These are phyloP conservation scores for Argyra leucocephala DNA, from an alignment of 2,888 invertebrate species.

Conservation along the genomic window DNA sequence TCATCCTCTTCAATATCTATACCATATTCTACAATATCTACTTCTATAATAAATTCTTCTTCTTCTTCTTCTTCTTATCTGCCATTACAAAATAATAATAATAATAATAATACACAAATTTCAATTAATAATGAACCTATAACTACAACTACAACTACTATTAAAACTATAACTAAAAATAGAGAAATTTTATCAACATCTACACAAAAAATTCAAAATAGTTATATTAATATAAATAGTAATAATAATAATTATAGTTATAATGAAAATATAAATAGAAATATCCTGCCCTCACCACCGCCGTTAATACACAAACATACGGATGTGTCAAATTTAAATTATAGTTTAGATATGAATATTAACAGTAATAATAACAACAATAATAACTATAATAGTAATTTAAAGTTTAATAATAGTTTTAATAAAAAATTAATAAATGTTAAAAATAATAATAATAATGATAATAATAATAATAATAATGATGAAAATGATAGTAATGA, in stretches of 20 bases:
- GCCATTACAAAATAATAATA: conserved; percentile 17
- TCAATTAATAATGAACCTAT: conserved; percentile 20
- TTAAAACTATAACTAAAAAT: neutral
- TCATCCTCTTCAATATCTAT: conserved; percentile 23
- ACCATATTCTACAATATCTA: neutral
- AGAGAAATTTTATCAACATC: conserved; percentile 20
- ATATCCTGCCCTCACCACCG: conserved; percentile 23
- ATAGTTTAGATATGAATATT: conserved; percentile 20
- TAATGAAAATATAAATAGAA: conserved; percentile 21
- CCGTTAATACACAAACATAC: conserved; percentile 19
- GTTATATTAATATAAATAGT: conserved; percentile 11
- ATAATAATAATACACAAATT: conserved; percentile 14
- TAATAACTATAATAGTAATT: conserved; percentile 1
- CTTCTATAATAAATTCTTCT: neutral
- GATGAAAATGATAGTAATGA: neutral
- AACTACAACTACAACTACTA: conserved; percentile 6
- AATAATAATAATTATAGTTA: conserved; percentile 15
- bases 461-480: neutral
- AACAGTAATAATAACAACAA: neutral
- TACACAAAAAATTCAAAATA: conserved; percentile 19
- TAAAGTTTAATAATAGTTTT: neutral
- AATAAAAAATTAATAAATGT: neutral
- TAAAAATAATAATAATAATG: neutral
- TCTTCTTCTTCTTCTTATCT: conserved; percentile 12
- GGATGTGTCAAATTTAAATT: conserved; percentile 24